phyloP scores from a whole-genome alignment of 2,113 vertebrate genomes.

The Gorsachius goisagi region DNA sequence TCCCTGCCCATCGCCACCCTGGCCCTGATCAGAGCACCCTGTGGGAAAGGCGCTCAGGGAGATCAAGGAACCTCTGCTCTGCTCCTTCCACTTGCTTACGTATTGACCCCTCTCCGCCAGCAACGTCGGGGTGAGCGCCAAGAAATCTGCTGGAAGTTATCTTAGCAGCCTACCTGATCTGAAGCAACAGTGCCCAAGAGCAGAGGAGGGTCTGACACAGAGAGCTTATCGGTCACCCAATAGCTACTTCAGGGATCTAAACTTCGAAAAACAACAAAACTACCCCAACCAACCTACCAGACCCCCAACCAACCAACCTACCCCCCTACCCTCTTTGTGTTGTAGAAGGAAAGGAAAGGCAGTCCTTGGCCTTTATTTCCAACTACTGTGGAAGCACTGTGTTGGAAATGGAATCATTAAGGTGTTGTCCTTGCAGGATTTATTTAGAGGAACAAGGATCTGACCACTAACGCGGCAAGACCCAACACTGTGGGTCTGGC shows the following conservation, averaged over 20 bases:
- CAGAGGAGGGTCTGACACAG: neutral
- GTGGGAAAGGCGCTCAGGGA: neutral
- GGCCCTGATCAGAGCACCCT: neutral
- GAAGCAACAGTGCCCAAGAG: neutral
- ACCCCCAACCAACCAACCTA: neutral
- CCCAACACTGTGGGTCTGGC: neutral
- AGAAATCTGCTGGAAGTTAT: neutral
- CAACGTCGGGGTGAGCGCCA: fast-evolving
- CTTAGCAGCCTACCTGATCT: neutral
- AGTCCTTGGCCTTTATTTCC: neutral
- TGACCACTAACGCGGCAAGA: neutral
- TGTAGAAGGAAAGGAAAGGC: neutral
- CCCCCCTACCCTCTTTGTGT: too few species aligned
- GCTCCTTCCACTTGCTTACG: neutral
- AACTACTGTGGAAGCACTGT: neutral
- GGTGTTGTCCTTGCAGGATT: neutral
- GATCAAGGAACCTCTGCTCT: too few species aligned
- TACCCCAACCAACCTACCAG: neutral
- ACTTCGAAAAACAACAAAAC: neutral
- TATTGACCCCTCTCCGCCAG: neutral
- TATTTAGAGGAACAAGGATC: neutral
- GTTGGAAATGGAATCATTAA: neutral
- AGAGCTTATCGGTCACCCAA: neutral
- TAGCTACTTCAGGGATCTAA: neutral
- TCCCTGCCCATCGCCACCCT: neutral